These are phyloP conservation scores for Sebastes itinus DNA, from an alignment of 2,797 vertebrate genomes.

Conservation along the genomic window DNA sequence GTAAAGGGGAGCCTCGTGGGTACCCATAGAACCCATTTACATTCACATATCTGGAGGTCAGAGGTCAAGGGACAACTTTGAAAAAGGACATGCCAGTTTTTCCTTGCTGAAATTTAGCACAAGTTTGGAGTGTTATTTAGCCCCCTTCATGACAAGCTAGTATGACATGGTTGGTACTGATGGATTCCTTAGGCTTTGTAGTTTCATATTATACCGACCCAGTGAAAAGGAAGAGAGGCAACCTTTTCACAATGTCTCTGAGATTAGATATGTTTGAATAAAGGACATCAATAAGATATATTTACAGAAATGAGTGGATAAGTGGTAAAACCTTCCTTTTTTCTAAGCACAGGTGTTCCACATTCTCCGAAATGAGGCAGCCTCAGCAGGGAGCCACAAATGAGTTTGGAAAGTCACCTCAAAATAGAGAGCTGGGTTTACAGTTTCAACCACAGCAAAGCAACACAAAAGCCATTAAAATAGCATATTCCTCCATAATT, in stretches of 20 bases:
- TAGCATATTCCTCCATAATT: slow-evolving; percentile 15
- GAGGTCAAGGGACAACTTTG: too few relatives aligned
- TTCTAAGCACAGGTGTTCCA: slow-evolving; percentile 66
- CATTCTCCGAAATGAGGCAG: slow-evolving; percentile 66
- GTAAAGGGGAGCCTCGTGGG: too few relatives aligned
- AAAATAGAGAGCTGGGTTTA: slow-evolving; percentile 35
- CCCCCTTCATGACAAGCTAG: too few relatives aligned
- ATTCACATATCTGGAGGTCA: too few relatives aligned
- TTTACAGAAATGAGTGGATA: slow-evolving; percentile 19
- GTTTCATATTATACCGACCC: too few relatives aligned
- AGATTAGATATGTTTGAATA: slow-evolving; percentile 8
- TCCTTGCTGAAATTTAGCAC: too few relatives aligned
- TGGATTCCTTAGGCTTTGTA: too few relatives aligned
- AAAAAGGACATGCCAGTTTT: too few relatives aligned
- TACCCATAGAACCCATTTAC: too few relatives aligned
- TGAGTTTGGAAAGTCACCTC: slow-evolving; percentile 58
- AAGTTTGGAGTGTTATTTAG: too few relatives aligned
- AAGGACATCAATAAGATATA: neutral
- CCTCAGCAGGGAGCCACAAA: slow-evolving; percentile 57
- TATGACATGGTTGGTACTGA: too few relatives aligned
- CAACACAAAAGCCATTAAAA: slow-evolving; percentile 41
- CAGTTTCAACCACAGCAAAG: slow-evolving; percentile 55
- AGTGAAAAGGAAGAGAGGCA: too few relatives aligned
- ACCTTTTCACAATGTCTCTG: neutral
- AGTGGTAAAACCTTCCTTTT: slow-evolving; percentile 26